Evolutionary conservation across 2,888 invertebrate species (phyloP), one percentile per base, ranked within the genome.

Genomic region (Lycophotia porphyrea): DNA sequence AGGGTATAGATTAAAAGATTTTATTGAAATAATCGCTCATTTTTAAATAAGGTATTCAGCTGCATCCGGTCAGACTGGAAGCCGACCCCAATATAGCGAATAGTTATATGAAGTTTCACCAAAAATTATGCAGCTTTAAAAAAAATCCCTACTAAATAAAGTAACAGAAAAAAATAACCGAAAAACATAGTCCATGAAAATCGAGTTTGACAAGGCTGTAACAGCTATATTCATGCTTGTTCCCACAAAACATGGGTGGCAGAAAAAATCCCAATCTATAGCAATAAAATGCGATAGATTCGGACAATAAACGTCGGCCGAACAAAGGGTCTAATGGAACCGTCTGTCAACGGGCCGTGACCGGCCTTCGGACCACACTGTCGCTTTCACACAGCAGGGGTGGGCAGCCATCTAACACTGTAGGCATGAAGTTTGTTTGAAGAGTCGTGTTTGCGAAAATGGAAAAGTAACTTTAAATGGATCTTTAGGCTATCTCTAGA

Each of bases 271-370:
- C 76, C 84, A 72, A 86, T 87, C 81, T 77, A 87, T 83, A 55
- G 79, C 74, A 81, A 87, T 89, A 83, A 82, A 82, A 86, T 71
- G 70, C 76, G 78, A 78, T 78, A 80, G 81, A 76, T 81, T 77
- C 65, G 84, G 76, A 84, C 84, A 88, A 88, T 88, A 86, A 87
- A 86, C 84, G 87, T 83, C 81, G 85, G 65, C 73, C 60, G 80
- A 82, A 88, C 90, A 89, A 87, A 88, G 83, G 89, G 80, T 84
- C 81, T 89, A 89, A 89, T 89, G 89, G 90, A 88, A 84, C 81
- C 80, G 90, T 88, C 89, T 78, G 84, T 88, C 89, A 88, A 71
- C 78, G 73, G 44, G 72, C 21, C 84, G 85, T 65, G 82, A 60
- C 82, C 60, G 66, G 78, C 76, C 84, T 73, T 79, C 70, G 52